Evolutionary conservation across 2,797 vertebrate species (phyloP).

Genomic region (Scyliorhinus canicula): DNA sequence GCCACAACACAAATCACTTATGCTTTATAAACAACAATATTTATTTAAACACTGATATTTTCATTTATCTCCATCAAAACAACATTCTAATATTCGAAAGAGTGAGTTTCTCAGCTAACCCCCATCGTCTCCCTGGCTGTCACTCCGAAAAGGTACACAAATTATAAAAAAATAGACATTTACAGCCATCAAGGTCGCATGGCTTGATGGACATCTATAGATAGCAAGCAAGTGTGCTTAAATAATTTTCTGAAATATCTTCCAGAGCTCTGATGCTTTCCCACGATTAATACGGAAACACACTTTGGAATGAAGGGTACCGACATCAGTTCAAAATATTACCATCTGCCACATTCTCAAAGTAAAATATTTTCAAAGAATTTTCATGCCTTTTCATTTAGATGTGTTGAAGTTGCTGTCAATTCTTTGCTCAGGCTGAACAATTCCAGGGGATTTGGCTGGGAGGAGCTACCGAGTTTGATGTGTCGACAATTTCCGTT

Average conservation of each 20-base stretch:
- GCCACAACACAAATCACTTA: background rate
- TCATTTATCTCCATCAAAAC: background rate
- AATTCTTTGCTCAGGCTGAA: background rate
- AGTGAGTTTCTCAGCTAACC: background rate
- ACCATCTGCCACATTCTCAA: background rate
- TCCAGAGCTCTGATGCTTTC: background rate
- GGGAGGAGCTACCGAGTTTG: background rate
- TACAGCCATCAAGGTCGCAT: background rate
- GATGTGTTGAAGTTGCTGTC: background rate
- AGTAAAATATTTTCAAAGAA: background rate
- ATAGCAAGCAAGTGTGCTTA: background rate
- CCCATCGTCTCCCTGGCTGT: no score
- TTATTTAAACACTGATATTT: background rate
- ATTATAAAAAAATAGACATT: background rate
- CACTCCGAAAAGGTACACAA: background rate
- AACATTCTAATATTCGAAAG: background rate
- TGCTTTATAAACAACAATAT: background rate
- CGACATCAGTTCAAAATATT: no score
- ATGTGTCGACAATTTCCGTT: background rate
- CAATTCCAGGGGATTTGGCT: no score
- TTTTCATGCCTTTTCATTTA: background rate
- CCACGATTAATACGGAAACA: background rate
- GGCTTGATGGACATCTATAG: background rate
- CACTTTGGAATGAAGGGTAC: background rate
- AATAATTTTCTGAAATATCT: background rate